phyloP scores from a whole-genome alignment of 2,113 vertebrate genomes.

The Jaculus jaculus region DNA sequence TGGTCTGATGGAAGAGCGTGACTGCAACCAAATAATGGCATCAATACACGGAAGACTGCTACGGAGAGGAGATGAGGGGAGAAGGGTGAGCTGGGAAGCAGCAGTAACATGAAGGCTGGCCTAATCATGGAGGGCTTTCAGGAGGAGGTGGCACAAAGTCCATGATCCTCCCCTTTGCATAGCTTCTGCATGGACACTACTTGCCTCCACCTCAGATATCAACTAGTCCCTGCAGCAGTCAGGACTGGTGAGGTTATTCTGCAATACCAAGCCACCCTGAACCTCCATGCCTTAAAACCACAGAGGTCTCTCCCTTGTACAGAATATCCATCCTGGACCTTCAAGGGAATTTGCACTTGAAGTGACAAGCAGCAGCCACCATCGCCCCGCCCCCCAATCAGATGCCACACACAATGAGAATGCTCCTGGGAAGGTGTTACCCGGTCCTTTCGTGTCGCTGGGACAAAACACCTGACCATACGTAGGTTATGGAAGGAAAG shows the following conservation, averaged over 20 bases:
- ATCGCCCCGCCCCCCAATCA: background rate
- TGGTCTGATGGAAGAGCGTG: background rate
- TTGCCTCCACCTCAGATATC: background rate
- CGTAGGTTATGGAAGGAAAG: too few relatives aligned
- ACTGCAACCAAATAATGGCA: background rate
- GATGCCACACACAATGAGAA: background rate
- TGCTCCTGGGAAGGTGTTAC: background rate
- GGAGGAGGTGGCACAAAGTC: background rate
- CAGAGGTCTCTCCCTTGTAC: background rate
- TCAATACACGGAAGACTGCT: background rate
- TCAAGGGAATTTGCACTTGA: background rate
- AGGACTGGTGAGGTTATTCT: background rate
- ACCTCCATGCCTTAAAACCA: background rate
- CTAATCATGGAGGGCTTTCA: background rate
- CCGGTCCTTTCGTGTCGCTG: too few relatives aligned
- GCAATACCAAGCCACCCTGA: background rate
- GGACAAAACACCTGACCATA: too few relatives aligned
- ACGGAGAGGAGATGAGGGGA: background rate
- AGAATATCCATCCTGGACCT: background rate
- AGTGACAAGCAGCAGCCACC: background rate
- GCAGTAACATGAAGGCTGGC: background rate
- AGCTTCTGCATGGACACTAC: background rate
- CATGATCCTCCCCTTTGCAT: background rate
- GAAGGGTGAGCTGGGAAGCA: too few relatives aligned
- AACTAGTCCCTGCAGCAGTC: background rate